Base-by-base conservation (phyloP, 2,888 invertebrate species). In the Microctonus hyperodae region DNA sequence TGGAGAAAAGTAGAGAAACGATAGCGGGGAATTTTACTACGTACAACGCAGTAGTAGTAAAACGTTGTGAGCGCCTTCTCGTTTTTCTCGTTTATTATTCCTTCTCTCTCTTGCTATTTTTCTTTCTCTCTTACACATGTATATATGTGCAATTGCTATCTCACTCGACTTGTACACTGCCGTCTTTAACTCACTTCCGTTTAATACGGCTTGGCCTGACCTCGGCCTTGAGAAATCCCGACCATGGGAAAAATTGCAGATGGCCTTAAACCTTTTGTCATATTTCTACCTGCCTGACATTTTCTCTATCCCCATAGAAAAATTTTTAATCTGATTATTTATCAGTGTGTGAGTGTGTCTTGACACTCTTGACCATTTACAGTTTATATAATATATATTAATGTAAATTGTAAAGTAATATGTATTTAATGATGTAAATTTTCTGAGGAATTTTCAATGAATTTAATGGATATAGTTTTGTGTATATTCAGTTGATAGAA, bases 1-100 rank as follows among this genome's bases (percentile, higher is more conserved):
- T 28, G 28, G 7, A 28, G 16, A 16, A 16, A 44, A 44, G 7
- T 16, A 44, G 44, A 16, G 62, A 35, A 44, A 16, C 25, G 63
- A 68, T 40, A 66, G n/a, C 16, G 16, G 16, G 6, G 44, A 16
- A n/a, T 44, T 72, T 73, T 74, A 72, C 73, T 73, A 73, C 73
- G 72, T 77, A 76, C 78, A 33, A 28, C 55, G 16, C 3, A 50
- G n/a, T 16, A 16, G 77, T 76, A 78, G 76, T 75, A 75, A 77
- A 73, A 76, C 76, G 51, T 35, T 37, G 75, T 76, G 74, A 72
- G 72, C 63, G 64, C 68, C 73, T 77, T 75, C 73, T 79, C 72
- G 74, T 72, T 73, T 72, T 71, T 33, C n/a, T n/a, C n/a, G n/a
- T n/a, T n/a, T n/a, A n/a, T n/a, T n/a, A n/a, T 28, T 28, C 22